These are phyloP conservation scores for Apotomis betuletana DNA, from an alignment of 2,888 invertebrate species.

Conservation along the genomic window DNA sequence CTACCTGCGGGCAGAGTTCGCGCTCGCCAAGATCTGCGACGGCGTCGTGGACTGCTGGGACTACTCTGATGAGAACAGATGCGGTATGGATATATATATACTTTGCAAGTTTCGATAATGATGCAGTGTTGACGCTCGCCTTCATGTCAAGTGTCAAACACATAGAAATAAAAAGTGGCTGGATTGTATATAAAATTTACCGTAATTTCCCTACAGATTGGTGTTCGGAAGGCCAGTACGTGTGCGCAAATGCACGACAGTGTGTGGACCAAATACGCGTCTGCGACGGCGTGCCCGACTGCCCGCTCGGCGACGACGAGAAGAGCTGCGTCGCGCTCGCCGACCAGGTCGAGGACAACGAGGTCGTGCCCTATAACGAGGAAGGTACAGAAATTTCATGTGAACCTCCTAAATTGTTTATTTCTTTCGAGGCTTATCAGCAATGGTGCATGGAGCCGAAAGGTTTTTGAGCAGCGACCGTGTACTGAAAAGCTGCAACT, in stretches of 20 bases:
- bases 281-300: constrained; percentile 88
- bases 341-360: constrained; percentile 80
- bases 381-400: constrained; percentile 71
- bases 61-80: constrained; percentile 89
- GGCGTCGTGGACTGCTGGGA: constrained; percentile 92
- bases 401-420: too few relatives aligned
- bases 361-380: constrained; percentile 84
- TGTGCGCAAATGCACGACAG: constrained; percentile 88
- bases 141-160: too few relatives aligned
- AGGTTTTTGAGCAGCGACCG: too few relatives aligned
- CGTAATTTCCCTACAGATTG: constrained; percentile 75
- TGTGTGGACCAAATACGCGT: constrained; percentile 86
- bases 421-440: too few relatives aligned
- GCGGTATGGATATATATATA: constrained; percentile 79
- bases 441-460: too few relatives aligned
- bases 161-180: too few relatives aligned
- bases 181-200: too few relatives aligned
- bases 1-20: constrained; percentile 87
- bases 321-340: constrained; percentile 88
- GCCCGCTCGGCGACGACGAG: constrained; percentile 90
- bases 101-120: too few relatives aligned
- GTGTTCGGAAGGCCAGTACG: constrained; percentile 88
- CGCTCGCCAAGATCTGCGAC: constrained; percentile 90
- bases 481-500: too few relatives aligned
- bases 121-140: too few relatives aligned